Base-by-base conservation (phyloP, 2,797 vertebrate genomes). In the Pipistrellus kuhlii region DNA sequence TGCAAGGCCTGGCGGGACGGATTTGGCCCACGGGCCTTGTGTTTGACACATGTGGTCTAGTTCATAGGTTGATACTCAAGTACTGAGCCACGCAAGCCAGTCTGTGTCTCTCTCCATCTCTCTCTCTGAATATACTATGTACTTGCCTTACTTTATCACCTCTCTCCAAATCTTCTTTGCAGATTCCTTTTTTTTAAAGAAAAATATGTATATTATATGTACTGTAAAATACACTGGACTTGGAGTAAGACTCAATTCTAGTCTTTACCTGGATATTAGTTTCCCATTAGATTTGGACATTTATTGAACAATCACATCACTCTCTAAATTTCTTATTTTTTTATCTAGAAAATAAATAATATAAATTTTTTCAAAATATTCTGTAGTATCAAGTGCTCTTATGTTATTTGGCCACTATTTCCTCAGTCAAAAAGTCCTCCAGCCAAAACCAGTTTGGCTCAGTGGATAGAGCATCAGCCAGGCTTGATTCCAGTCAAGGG, bases 341-440 rank as follows among this genome's bases (percentile, higher is more conserved):
- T 90, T 71, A 53, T 35, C 53, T 72, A 64, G 73, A 72, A 85
- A 78, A 53, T 23, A 75, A 91, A 78, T 41, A 85, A 90, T 66
- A 25, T 35, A 75, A 93, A 77, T 4, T 35, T 71, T 25, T 25
- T 53, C 27, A 66, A 64, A 51, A 20, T 10, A 21, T 35, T 32
- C 18, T 84, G 72, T 73, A 85, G 15, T 84, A 23, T 77, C 41
- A 77, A 92, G 35, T 44, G 15, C 1, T 90, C 27, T 25, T 82
- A 53, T 30, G 25, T 83, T 80, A 86, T 80, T 62, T 55, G 27
- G 32, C 20, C 27, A n/a, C 17, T 18, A 48, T 32, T 35, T 14
- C 23, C 11, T 30, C 13, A 83, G 4, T 68, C 41, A 81, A 41
- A 41, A 41, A 41, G 7, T 41, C 38, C 38, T 41, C 6, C 38